Conservation (phyloP, 1,140 invertebrate species). For the Lordiphosa stackelbergi region DNA sequence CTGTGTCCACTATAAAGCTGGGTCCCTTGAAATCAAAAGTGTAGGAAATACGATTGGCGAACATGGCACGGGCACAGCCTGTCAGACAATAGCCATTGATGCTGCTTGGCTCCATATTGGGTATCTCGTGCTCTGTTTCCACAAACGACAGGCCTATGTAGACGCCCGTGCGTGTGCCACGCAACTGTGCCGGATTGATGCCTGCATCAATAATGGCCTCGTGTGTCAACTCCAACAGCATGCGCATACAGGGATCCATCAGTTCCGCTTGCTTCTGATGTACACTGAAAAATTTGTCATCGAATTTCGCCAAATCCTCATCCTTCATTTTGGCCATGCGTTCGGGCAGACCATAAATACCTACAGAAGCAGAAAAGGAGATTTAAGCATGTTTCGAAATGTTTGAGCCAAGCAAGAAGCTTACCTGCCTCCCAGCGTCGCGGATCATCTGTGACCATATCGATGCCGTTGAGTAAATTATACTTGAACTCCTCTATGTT, state of each 20-base stretch:
- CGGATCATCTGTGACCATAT: constrained; percentile 92
- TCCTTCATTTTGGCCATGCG: constrained; percentile 94
- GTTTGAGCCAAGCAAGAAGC: not conserved
- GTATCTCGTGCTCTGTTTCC: constrained; percentile 89
- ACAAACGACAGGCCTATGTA: constrained; percentile 92
- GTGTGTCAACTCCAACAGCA: constrained; percentile 94
- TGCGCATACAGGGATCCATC: constrained; percentile 96
- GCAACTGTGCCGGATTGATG: constrained; percentile 86
- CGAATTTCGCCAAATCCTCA: constrained; percentile 91
- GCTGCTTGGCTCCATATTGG: constrained; percentile 84
- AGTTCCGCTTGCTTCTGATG: constrained; percentile 94
- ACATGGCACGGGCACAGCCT: constrained; percentile 96
- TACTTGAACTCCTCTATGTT: constrained; percentile 93
- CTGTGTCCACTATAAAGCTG: constrained; percentile 95
- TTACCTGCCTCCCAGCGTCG: constrained; percentile 85
- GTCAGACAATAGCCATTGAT: constrained; percentile 95
- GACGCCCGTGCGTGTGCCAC: constrained; percentile 91
- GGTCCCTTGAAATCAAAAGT: constrained; percentile 95
- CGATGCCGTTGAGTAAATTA: constrained; percentile 89
- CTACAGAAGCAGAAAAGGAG: constrained; percentile 13
- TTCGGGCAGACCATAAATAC: constrained; percentile 88
- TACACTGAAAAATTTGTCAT: constrained; percentile 94
- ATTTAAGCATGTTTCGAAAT: not conserved
- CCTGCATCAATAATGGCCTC: constrained; percentile 97
- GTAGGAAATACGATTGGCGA: constrained; percentile 96